Evolutionary conservation across 37 sponge, comb jelly and placozoan genomes (phyloP).

Genomic region (Bolinopsis microptera): DNA sequence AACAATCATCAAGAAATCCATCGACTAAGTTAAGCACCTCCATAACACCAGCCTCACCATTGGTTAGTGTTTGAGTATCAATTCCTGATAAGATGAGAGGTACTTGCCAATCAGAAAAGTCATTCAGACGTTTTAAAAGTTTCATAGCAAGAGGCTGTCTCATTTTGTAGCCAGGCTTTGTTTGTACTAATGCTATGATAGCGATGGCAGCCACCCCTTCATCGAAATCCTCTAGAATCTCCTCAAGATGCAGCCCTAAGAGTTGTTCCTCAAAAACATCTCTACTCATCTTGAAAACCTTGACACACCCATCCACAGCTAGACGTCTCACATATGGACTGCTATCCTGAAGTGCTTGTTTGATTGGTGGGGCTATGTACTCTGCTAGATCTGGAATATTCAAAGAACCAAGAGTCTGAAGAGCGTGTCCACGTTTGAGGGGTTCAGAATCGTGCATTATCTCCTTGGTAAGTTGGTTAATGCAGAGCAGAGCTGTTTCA

Average conservation of each 20-base stretch:
- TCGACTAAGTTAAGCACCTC: neutral
- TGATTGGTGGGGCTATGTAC: slow-evolving; percentile 85
- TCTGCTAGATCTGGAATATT: slow-evolving; percentile 84
- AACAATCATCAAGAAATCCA: slow-evolving; percentile 32
- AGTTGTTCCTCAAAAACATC: slow-evolving; percentile 61
- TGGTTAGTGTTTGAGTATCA: neutral
- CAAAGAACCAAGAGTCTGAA: slow-evolving; percentile 32
- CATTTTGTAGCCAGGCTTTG: slow-evolving; percentile 16
- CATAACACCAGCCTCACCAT: neutral
- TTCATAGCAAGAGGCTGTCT: slow-evolving; percentile 13
- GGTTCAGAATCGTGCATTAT: slow-evolving; percentile 44
- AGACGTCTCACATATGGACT: slow-evolving; percentile 90
- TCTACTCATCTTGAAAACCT: slow-evolving; percentile 69
- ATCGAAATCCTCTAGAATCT: slow-evolving; percentile 53
- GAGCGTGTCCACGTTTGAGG: slow-evolving; percentile 34
- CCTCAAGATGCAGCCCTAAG: neutral
- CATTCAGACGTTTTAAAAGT: neutral
- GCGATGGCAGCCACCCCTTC: slow-evolving; percentile 32
- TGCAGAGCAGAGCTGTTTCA: slow-evolving; percentile 36
- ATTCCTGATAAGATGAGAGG: slow-evolving; percentile 1
- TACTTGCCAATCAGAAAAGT: slow-evolving; percentile 58
- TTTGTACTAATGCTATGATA: neutral
- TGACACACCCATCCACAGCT: slow-evolving; percentile 91
- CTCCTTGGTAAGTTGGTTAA: slow-evolving; percentile 59
- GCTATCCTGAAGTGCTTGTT: slow-evolving; percentile 82